Percentiles rank a stretch among this genome's conserved stretches.
phyloP scores from a whole-genome alignment of 2,113 vertebrate species.

The Dermatemys mawii region DNA sequence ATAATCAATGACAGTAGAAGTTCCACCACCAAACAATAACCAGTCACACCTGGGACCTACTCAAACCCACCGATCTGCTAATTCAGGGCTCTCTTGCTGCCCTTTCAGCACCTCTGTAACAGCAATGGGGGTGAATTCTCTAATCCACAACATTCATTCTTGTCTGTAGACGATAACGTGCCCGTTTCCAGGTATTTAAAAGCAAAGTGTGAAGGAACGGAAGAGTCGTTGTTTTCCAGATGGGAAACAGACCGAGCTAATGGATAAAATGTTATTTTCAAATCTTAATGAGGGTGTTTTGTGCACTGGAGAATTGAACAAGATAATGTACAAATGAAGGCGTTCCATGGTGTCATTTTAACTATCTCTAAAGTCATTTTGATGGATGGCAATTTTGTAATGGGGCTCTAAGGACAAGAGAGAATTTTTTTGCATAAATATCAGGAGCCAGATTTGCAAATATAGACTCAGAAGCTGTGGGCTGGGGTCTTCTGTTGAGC shows the following conservation, averaged over 20 bases:
- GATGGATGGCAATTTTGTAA: background rate
- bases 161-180: background rate
- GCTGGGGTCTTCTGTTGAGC: background rate
- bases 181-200: background rate
- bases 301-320: background rate
- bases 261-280: background rate
- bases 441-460: background rate
- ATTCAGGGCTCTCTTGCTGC: background rate
- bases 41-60: background rate
- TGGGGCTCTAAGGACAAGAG: background rate
- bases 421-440: background rate
- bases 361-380: background rate
- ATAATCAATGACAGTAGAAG: background rate
- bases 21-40: background rate
- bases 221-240: background rate
- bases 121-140: background rate
- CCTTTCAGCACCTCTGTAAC: background rate
- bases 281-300: background rate
- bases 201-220: background rate
- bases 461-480: background rate
- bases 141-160: background rate
- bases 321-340: background rate
- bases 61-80: background rate
- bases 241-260: background rate
- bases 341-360: background rate